phyloP scores from a whole-genome alignment of 2,113 vertebrate species.

The Coreoperca whiteheadi region DNA sequence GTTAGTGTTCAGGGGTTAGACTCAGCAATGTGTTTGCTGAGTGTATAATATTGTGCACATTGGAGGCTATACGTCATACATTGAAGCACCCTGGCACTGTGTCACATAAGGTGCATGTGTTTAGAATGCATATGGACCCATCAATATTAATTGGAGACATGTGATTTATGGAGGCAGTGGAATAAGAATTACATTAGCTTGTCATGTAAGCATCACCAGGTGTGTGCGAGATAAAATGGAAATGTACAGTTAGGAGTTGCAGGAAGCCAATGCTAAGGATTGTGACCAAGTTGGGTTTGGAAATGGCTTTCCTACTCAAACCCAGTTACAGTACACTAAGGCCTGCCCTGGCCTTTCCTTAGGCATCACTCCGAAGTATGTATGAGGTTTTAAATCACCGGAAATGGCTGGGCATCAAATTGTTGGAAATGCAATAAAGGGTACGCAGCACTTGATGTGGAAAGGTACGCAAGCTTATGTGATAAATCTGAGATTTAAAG shows the following conservation, averaged over 20 bases:
- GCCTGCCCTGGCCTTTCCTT: constrained; percentile 39
- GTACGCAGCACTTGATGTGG: constrained; percentile 21
- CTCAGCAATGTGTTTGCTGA: constrained; percentile 29
- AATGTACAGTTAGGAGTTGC: constrained; percentile 32
- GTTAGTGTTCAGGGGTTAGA: constrained; percentile 16
- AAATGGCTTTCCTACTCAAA: constrained; percentile 59
- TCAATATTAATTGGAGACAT: constrained; percentile 47
- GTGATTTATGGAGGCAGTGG: constrained; percentile 35
- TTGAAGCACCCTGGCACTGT: constrained; percentile 30
- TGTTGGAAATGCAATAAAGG: constrained; percentile 30
- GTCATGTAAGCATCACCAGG: constrained; percentile 44
- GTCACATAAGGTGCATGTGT: constrained; percentile 39
- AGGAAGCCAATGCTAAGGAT: constrained; percentile 55
- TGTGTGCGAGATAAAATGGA: constrained; percentile 52
- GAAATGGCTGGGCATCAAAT: constrained; percentile 36
- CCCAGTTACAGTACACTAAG: constrained; percentile 47
- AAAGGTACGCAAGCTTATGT: not conserved
- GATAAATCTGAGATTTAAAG: constrained; percentile 30
- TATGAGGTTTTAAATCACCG: constrained; percentile 43
- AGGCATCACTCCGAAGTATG: constrained; percentile 30
- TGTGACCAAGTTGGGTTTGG: constrained; percentile 43
- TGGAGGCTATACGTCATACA: constrained; percentile 56
- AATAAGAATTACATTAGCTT: constrained; percentile 48
- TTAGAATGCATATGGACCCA: constrained; percentile 38
- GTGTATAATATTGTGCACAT: constrained; percentile 43